Evolutionary conservation across 2,888 invertebrate genomes (phyloP).

Genomic region (Stenurella melanura): DNA sequence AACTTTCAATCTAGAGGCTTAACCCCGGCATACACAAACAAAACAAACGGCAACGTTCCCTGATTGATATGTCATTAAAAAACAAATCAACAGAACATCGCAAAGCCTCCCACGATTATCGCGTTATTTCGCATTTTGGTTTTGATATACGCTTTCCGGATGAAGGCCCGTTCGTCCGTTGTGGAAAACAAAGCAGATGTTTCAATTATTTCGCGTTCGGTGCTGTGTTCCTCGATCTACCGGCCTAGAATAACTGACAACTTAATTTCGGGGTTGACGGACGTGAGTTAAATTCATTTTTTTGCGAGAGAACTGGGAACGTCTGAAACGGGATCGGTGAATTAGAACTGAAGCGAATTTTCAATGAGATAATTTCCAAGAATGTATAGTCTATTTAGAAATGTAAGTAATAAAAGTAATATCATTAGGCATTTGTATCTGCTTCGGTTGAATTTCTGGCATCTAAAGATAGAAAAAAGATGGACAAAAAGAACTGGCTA

Average conservation of each 20-base stretch:
- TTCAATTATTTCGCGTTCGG: background rate
- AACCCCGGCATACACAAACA: background rate
- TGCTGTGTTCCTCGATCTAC: background rate
- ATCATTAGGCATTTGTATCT: too few species aligned
- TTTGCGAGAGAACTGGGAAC: background rate
- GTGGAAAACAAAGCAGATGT: background rate
- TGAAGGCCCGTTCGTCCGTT: background rate
- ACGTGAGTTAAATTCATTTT: background rate
- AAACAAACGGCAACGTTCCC: background rate
- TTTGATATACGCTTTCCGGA: background rate
- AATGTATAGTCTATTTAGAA: too few species aligned
- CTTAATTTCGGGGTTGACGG: background rate
- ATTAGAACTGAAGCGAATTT: background rate
- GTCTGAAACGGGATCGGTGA: background rate
- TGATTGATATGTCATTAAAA: background rate
- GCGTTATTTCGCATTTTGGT: conserved; percentile 1
- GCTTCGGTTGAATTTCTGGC: too few species aligned
- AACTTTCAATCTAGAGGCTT: background rate
- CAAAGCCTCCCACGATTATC: background rate
- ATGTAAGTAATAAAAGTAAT: too few species aligned
- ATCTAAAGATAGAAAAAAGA: too few species aligned
- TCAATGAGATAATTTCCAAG: background rate
- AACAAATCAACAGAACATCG: background rate
- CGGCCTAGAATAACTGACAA: background rate
- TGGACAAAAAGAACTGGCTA: too few species aligned